Evolutionary conservation across 2,113 vertebrate genomes (phyloP).

Genomic region (Sinocyclocheilus anophthalmus): DNA sequence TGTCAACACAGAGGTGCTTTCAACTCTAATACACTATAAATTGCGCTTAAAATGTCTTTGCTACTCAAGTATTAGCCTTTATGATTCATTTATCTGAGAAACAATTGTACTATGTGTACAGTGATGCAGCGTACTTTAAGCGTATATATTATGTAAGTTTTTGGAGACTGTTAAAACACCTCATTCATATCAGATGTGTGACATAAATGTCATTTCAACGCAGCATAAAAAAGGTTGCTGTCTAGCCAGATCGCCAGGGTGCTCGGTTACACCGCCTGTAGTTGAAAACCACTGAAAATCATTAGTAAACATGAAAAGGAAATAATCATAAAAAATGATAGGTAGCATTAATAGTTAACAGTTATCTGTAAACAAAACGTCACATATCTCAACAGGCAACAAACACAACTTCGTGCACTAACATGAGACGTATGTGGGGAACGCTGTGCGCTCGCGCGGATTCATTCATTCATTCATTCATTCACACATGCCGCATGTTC

Average conservation of each 20-base stretch:
- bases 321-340: neutral
- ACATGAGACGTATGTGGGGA: neutral
- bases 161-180: neutral
- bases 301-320: conserved; percentile 16
- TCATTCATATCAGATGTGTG: neutral
- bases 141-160: neutral
- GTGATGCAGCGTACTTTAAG: neutral
- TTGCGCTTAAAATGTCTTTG: neutral
- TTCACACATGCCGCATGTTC: conserved; percentile 39
- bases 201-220: neutral
- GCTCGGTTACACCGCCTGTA: neutral
- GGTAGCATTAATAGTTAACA: too few species aligned
- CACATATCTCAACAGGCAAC: neutral
- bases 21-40: neutral
- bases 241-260: neutral
- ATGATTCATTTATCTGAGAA: neutral
- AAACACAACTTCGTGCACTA: conserved; percentile 28
- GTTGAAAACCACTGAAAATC: neutral
- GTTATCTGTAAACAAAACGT: neutral
- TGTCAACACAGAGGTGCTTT: conserved; percentile 36
- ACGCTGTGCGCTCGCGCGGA: conserved; percentile 17
- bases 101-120: too few species aligned
- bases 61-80: neutral
- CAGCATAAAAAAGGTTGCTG: neutral
- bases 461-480: conserved; percentile 62